Evolutionary conservation across 2,888 invertebrate species (phyloP), one percentile per base, ranked within the genome.

Genomic region (Apamea crenata): DNA sequence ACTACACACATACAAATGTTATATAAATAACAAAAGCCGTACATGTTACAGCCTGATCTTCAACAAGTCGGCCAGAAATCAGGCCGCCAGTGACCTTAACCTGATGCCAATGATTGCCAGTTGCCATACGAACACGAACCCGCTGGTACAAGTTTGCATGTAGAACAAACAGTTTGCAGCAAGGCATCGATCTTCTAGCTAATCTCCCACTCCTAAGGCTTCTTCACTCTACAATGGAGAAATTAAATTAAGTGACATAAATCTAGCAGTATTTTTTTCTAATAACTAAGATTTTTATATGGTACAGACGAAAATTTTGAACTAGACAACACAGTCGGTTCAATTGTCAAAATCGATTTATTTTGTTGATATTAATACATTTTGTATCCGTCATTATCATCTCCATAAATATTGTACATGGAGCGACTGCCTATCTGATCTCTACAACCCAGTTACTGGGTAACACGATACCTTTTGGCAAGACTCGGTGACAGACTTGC

Each of bases 151-250:
- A 82, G 78, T 83, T 84, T 84, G 77, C 84, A 87, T 82, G 83
- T 82, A 71, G 79, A 85, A 80, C 78, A n/a, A n/a, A n/a, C n/a
- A n/a, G n/a, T n/a, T n/a, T 77, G 82, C 82, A 78, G 71, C 77
- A 84, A 85, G 82, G 81, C 88, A 87, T 87, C 86, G 87, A 88
- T 88, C 88, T 89, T 86, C 56, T 40, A 44, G 75, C 59, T 91
- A 90, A 92, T 90, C 90, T 86, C 77, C 36, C 71, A 88, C 83
- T 90, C 83, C 3, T 74, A 80, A 78, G 91, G 92, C 85, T 91
- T 91, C 90, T 66, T 81, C 70, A 73, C 76, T 80, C 75, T 78
- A 80, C 86, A 83, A 77, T 84, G 66, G 18, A 85, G 77, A 87
- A 87, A 86, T 86, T 86, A 67, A 87, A 86, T 86, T 86, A 87